phyloP scores from a whole-genome alignment of 2,113 vertebrate species.

The Haemorhous mexicanus region DNA sequence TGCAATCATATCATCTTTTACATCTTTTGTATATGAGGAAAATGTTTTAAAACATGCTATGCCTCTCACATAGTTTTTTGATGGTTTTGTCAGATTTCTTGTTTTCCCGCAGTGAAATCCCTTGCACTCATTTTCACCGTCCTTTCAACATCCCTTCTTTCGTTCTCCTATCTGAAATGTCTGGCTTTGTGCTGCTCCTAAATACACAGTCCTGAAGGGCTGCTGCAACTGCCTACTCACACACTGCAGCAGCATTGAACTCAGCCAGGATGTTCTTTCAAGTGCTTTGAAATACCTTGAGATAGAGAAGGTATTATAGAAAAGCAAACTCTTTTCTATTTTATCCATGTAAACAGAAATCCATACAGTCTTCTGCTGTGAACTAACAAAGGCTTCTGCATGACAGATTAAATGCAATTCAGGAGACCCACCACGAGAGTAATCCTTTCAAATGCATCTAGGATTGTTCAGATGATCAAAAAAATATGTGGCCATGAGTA shows the following conservation, averaged over 20 bases:
- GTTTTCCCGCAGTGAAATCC: neutral
- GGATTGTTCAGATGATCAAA: neutral
- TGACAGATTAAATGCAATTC: conserved; percentile 38
- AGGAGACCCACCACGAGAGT: neutral
- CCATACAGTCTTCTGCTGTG: conserved; percentile 11
- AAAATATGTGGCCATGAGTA: neutral
- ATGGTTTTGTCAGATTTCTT: conserved; percentile 11
- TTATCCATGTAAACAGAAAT: conserved; percentile 62
- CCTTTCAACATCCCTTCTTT: conserved; percentile 22
- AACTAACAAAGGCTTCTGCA: conserved; percentile 37
- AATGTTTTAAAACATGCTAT: neutral
- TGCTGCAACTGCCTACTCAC: conserved; percentile 6
- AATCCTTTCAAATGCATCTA: conserved; percentile 19
- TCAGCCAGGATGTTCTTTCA: conserved; percentile 20
- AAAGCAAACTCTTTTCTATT: conserved; percentile 34
- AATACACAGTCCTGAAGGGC: conserved; percentile 17
- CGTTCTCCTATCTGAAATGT: neutral
- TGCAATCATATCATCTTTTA: neutral
- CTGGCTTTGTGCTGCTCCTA: conserved; percentile 17
- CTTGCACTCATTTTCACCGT: neutral
- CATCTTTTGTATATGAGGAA: conserved; percentile 5
- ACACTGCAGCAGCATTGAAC: conserved; percentile 4
- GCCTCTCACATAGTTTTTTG: neutral
- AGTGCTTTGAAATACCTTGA: conserved; percentile 45
- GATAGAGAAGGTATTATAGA: conserved; percentile 6